Conservation (phyloP, 2,797 vertebrate species). For the Babyrousa celebensis region DNA sequence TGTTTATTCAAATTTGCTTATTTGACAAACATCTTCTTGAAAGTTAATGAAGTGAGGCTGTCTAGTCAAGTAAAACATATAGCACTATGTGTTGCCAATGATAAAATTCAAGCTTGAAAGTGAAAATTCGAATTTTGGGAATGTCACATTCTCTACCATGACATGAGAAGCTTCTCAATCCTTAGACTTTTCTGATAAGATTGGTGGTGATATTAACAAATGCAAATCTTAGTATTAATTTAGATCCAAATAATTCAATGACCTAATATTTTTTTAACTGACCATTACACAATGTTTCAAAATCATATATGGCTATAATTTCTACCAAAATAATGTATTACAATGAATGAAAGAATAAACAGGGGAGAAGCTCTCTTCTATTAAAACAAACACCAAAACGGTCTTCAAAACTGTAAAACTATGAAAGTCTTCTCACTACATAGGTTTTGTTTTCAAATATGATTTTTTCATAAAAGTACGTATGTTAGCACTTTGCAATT, state of each 20-base stretch:
- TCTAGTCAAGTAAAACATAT: not conserved
- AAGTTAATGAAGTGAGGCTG: not conserved
- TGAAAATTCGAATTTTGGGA: slow-evolving; percentile 52
- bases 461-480: not conserved
- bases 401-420: not conserved
- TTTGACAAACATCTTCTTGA: not conserved
- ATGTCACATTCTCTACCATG: not conserved
- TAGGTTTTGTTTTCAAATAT: slow-evolving; percentile 22
- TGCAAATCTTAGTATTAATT: slow-evolving; percentile 38
- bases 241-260: not conserved
- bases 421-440: not conserved
- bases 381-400: not conserved
- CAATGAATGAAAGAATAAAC: not conserved
- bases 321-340: not conserved
- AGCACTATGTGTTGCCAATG: not conserved
- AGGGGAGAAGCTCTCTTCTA: not conserved
- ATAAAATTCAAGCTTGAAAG: slow-evolving; percentile 29
- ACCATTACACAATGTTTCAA: not conserved
- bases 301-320: not conserved
- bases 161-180: not conserved
- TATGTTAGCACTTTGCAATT: not conserved
- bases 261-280: not conserved
- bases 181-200: not conserved
- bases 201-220: not conserved
- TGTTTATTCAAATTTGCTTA: not conserved